Base-by-base conservation (phyloP, 2,888 invertebrate species). In the Dryadula phaetusa region DNA sequence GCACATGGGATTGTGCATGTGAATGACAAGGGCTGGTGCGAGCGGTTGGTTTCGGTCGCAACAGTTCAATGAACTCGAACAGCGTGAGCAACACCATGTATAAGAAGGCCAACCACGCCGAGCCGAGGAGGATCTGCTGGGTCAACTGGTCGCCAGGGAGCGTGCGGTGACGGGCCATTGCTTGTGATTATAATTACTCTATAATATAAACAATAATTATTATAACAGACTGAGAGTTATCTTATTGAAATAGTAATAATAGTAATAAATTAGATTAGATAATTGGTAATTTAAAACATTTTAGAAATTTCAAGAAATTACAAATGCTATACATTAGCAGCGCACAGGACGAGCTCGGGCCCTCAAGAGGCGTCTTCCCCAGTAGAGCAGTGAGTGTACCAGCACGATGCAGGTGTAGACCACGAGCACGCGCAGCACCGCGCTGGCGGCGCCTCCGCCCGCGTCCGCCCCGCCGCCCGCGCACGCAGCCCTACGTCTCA, bases 361-460 rank as follows among this genome's bases (percentile, higher is more conserved):
- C 52, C 82, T 81, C 72, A 84, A 70, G 58, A 71, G 46, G 18
- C 77, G 80, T 22, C 85, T 82, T 67, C 84, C 81, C 82, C 83
- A 84, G 78, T 84, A 81, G 67, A 87, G 76, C 73, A 86, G 71
- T 64, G 82, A 77, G 79, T 86, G 86, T 62, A 85, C 79, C 49
- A 83, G 60, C 62, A 86, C 62, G 67, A 86, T 78, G 74, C 82
- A 81, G 62, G 78, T 73, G 80, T 85, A 86, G 37, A 86, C 61
- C 18, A 86, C 56, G 44, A 86, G 76, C 72, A 82, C 79, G 66
- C 81, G 84, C 69, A 79, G 69, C 70, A 84, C 82, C 32, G 78
- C 75, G 69, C 76, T 74, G 40, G 75, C 70, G 25, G 79, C 67
- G 7, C 63, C 65, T 34, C 69, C 69, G 49, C 74, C 76, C 14